Evolutionary conservation across 2,797 vertebrate species (phyloP).

Genomic region (Philypnodon macrostomus): DNA sequence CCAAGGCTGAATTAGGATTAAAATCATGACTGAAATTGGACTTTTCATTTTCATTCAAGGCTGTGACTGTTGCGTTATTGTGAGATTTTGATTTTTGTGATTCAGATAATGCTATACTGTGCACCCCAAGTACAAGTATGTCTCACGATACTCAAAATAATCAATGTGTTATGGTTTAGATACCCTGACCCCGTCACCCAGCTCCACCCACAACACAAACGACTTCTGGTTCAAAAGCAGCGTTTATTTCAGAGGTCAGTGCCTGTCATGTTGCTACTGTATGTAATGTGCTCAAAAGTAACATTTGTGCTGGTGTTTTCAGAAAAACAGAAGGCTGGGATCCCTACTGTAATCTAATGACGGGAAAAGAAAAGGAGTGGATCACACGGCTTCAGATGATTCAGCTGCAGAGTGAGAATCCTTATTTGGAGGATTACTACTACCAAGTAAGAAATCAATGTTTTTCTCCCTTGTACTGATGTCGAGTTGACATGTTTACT

Average conservation of each 20-base stretch:
- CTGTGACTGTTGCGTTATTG: too few relatives aligned
- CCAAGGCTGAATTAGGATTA: too few relatives aligned
- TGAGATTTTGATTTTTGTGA: too few relatives aligned
- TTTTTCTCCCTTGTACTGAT: not conserved
- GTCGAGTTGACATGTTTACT: too few relatives aligned
- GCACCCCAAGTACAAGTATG: too few relatives aligned
- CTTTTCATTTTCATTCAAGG: too few relatives aligned
- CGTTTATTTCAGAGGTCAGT: slow-evolving; percentile 74
- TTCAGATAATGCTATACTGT: too few relatives aligned
- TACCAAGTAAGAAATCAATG: slow-evolving; percentile 57
- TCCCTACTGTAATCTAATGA: slow-evolving; percentile 86
- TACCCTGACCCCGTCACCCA: slow-evolving; percentile 83
- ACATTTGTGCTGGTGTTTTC: not conserved
- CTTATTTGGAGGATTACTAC: slow-evolving; percentile 89
- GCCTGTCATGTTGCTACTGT: not conserved
- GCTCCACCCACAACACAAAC: slow-evolving; percentile 90
- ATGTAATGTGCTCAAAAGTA: not conserved
- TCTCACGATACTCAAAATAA: too few relatives aligned
- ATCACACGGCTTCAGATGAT: slow-evolving; percentile 92
- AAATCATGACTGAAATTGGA: too few relatives aligned
- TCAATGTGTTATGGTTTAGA: slow-evolving; percentile 48
- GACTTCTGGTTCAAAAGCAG: slow-evolving; percentile 82
- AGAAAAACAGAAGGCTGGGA: slow-evolving; percentile 82
- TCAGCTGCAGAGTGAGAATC: slow-evolving; percentile 92
- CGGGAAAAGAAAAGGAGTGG: slow-evolving; percentile 91